Conservation (phyloP, 2,888 invertebrate genomes). For the Clostera curtula region DNA sequence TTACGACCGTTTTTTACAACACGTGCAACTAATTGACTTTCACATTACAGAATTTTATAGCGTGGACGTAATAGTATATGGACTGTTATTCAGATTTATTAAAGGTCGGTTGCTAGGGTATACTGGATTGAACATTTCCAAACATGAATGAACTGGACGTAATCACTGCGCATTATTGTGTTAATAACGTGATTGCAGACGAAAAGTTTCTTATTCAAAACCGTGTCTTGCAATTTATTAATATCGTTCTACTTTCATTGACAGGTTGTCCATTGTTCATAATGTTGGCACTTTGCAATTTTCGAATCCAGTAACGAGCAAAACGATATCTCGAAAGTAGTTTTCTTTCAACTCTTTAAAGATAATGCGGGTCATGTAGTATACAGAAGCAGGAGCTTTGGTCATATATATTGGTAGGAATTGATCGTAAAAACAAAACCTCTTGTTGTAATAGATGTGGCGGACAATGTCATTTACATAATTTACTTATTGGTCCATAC, state of each 20-base stretch:
- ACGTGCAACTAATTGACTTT: slow-evolving; percentile 14
- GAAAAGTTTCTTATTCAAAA: slow-evolving; percentile 8
- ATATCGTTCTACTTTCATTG: slow-evolving; percentile 27
- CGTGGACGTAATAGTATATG: too few relatives aligned
- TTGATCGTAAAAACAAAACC: slow-evolving; percentile 8
- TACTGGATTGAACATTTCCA: slow-evolving; percentile 4
- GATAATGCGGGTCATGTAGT: not conserved
- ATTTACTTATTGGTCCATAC: slow-evolving; percentile 49
- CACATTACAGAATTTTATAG: slow-evolving; percentile 8
- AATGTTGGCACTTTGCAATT: slow-evolving; percentile 11
- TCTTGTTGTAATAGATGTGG: slow-evolving; percentile 21
- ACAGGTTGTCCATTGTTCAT: slow-evolving; percentile 31
- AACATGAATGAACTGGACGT: slow-evolving; percentile 8
- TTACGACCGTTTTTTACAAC: slow-evolving; percentile 5
- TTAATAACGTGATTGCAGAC: slow-evolving; percentile 6
- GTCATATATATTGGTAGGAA: slow-evolving; percentile 13
- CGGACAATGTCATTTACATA: slow-evolving; percentile 31
- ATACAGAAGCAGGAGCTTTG: too few relatives aligned
- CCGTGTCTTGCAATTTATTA: slow-evolving; percentile 22
- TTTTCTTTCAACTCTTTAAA: slow-evolving; percentile 1
- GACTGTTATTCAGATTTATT: too few relatives aligned
- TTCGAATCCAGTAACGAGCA: slow-evolving; percentile 10
- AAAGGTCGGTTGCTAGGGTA: not conserved
- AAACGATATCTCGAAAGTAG: slow-evolving; percentile 7
- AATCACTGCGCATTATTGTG: slow-evolving; percentile 5